A percentile compares a stretch with the other conserved stretches of the same genome.
Evolutionary conservation across 2,113 vertebrate species (phyloP).

Genomic region (Nestor notabilis): DNA sequence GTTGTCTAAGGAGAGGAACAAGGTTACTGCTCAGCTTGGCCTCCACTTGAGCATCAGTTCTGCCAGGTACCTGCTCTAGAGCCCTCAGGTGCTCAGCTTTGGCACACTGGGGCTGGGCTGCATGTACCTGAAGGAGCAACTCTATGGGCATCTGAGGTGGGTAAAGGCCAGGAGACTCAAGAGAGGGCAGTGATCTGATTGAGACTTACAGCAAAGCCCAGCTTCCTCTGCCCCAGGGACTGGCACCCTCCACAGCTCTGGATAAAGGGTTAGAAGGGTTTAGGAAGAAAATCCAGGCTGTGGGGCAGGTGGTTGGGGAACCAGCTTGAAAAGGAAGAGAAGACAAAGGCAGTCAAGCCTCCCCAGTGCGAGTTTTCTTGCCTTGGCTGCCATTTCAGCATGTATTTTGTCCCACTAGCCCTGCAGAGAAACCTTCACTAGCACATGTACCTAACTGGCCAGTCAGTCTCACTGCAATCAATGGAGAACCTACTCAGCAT

Average conservation of each 20-base stretch:
- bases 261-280: neutral
- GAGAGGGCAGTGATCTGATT: neutral
- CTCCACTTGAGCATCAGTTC: neutral
- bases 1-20: neutral
- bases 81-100: neutral
- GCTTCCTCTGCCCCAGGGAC: neutral
- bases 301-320: neutral
- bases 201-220: neutral
- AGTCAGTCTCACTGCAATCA: neutral
- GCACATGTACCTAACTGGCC: neutral
- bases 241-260: neutral
- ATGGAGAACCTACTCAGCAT: neutral
- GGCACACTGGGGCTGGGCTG: neutral
- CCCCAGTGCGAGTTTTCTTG: accelerated
- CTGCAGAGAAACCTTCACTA: neutral
- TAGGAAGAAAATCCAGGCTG: neutral
- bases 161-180: neutral
- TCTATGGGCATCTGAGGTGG: accelerated
- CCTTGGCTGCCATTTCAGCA: neutral
- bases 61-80: neutral
- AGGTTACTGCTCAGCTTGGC: neutral
- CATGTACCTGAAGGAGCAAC: neutral
- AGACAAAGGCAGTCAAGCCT: neutral
- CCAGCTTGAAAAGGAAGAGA: neutral
- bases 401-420: neutral